phyloP scores from a whole-genome alignment of 2,888 invertebrate genomes.

The Keiferia lycopersicella region DNA sequence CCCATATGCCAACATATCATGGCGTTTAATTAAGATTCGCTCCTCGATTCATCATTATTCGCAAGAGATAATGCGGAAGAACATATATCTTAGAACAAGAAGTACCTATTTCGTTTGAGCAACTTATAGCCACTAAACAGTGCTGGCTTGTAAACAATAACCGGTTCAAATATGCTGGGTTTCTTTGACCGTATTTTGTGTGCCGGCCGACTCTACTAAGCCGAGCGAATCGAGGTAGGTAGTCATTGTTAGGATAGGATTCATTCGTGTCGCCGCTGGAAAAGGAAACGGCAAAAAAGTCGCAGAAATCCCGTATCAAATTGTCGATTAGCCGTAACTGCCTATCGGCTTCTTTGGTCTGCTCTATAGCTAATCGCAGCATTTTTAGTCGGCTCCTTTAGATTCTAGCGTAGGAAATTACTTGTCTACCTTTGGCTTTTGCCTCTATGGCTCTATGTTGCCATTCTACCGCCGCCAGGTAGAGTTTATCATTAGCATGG shows the following conservation, averaged over 20 bases:
- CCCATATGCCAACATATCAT: no score
- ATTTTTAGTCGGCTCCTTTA: neutral
- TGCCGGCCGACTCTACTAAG: conserved; percentile 37
- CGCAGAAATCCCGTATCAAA: conserved; percentile 18
- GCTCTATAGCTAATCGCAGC: conserved; percentile 8
- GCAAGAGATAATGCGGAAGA: conserved; percentile 44
- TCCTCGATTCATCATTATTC: conserved; percentile 9
- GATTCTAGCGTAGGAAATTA: neutral
- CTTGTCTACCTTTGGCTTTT: neutral
- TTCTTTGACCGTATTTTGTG: conserved; percentile 68
- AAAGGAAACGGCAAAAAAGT: conserved; percentile 23
- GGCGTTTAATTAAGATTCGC: neutral
- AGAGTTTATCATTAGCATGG: no score
- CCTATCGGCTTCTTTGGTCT: conserved; percentile 19
- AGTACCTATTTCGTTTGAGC: conserved; percentile 56
- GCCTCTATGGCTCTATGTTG: no score
- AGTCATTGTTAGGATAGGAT: conserved; percentile 40
- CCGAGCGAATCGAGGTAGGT: conserved; percentile 57
- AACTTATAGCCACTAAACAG: conserved; percentile 65
- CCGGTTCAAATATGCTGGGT: conserved; percentile 65
- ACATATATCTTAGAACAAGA: conserved; percentile 53
- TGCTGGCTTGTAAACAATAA: conserved; percentile 71
- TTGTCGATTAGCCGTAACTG: conserved; percentile 12
- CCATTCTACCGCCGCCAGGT: no score
- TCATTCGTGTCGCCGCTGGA: conserved; percentile 23